These are phyloP conservation scores for Macrosoma leucophasiata DNA, from an alignment of 2,888 invertebrate genomes.

Conservation along the genomic window DNA sequence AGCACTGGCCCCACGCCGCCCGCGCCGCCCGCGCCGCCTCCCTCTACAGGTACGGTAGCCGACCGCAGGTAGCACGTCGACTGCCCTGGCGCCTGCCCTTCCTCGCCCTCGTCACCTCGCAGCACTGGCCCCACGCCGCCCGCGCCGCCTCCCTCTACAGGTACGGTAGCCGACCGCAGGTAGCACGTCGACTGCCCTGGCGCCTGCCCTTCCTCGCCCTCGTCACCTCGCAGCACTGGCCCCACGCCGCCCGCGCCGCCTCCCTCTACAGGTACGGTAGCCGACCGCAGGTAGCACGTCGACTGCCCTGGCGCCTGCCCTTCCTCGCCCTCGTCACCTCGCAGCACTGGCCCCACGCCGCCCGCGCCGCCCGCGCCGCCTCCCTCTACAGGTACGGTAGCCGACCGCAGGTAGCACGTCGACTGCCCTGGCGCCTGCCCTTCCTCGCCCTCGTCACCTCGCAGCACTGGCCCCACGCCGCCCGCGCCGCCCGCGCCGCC, in stretches of 20 bases:
- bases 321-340: slow-evolving; percentile 80
- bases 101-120: slow-evolving; percentile 79
- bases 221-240: slow-evolving; percentile 2
- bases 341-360: slow-evolving; percentile 78
- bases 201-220: slow-evolving; percentile 76
- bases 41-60: slow-evolving; percentile 54
- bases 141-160: slow-evolving; percentile 70
- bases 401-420: too few relatives aligned
- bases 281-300: too few relatives aligned
- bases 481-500: slow-evolving; percentile 63
- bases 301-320: slow-evolving; percentile 58
- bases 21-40: slow-evolving; percentile 68
- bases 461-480: slow-evolving; percentile 78
- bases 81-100: slow-evolving; percentile 53
- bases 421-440: slow-evolving; percentile 58
- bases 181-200: slow-evolving; percentile 47
- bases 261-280: too few relatives aligned
- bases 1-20: slow-evolving; percentile 66
- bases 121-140: slow-evolving; percentile 75
- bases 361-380: slow-evolving; percentile 63
- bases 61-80: too few relatives aligned
- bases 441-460: slow-evolving; percentile 80
- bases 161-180: slow-evolving; percentile 35
- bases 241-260: neutral
- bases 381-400: slow-evolving; percentile 69